phyloP scores from a whole-genome alignment of 2,797 vertebrate genomes.

The Dendrocincla tyrannina region DNA sequence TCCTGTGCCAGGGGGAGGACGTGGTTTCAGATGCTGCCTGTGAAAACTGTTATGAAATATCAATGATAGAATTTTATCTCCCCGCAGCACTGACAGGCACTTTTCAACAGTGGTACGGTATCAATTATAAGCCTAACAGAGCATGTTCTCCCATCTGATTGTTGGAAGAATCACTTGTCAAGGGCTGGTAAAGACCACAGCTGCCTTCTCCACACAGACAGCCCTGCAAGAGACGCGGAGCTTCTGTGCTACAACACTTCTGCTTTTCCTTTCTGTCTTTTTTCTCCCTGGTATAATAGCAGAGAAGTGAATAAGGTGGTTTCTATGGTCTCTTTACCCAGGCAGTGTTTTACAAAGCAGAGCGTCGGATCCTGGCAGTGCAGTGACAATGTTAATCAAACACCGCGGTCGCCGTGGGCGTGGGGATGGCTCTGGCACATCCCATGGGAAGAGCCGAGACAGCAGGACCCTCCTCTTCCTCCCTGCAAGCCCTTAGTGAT shows the following conservation, averaged over 20 bases:
- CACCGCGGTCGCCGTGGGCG: accelerated
- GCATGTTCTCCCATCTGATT: constrained; percentile 59
- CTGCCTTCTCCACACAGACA: constrained; percentile 4
- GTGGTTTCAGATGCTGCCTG: neutral
- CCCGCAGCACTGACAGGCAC: constrained; percentile 42
- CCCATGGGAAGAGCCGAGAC: neutral
- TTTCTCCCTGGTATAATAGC: neutral
- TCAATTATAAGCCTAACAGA: constrained; percentile 66
- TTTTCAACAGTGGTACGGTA: constrained; percentile 51
- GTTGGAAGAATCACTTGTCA: constrained; percentile 61
- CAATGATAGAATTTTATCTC: constrained; percentile 27
- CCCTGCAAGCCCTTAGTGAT: neutral
- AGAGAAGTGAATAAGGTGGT: neutral
- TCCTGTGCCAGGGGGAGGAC: neutral
- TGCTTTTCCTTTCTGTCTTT: neutral
- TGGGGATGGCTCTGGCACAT: accelerated
- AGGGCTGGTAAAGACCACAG: constrained; percentile 50
- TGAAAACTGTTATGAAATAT: constrained; percentile 21
- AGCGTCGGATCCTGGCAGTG: neutral
- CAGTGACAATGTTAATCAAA: neutral
- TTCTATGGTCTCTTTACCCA: neutral
- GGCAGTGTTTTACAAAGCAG: neutral
- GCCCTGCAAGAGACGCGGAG: neutral
- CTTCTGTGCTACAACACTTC: neutral
- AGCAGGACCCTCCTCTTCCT: neutral